phyloP scores from a whole-genome alignment of 1,140 invertebrate genomes.

The Zaprionus camerounensis region DNA sequence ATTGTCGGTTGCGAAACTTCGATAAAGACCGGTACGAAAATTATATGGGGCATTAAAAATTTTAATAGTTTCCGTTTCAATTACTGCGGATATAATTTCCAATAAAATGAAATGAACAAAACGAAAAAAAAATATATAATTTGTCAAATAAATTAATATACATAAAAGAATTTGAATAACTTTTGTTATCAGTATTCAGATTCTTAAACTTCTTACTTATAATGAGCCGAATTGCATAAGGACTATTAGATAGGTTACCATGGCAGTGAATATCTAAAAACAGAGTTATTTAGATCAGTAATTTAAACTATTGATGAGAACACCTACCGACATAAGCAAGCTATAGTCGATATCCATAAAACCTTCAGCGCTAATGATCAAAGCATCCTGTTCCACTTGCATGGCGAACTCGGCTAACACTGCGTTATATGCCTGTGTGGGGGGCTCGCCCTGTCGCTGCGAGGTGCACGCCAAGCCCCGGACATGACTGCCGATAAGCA shows the following conservation, averaged over 20 bases:
- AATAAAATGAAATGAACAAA: background rate
- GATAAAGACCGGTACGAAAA: background rate
- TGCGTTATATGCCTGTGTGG: conserved; percentile 41
- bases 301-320: background rate
- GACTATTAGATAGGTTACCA: conserved; percentile 69
- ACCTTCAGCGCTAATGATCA: conserved; percentile 61
- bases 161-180: too few relatives aligned
- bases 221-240: conserved; percentile 66
- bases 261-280: conserved; percentile 66
- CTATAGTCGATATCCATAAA: conserved; percentile 69
- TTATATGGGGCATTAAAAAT: background rate
- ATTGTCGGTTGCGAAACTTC: background rate
- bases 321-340: conserved; percentile 65
- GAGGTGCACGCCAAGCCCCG: conserved; percentile 44
- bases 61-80: background rate
- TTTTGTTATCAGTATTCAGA: background rate
- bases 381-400: conserved; percentile 68
- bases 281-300: background rate
- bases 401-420: conserved; percentile 57
- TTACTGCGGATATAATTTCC: background rate
- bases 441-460: conserved; percentile 14
- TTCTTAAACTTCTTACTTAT: conserved; percentile 25
- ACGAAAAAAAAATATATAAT: background rate
- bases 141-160: too few relatives aligned
- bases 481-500: conserved; percentile 56